Evolutionary conservation across 2,888 invertebrate genomes (phyloP).

Genomic region (Drosophila differens): DNA sequence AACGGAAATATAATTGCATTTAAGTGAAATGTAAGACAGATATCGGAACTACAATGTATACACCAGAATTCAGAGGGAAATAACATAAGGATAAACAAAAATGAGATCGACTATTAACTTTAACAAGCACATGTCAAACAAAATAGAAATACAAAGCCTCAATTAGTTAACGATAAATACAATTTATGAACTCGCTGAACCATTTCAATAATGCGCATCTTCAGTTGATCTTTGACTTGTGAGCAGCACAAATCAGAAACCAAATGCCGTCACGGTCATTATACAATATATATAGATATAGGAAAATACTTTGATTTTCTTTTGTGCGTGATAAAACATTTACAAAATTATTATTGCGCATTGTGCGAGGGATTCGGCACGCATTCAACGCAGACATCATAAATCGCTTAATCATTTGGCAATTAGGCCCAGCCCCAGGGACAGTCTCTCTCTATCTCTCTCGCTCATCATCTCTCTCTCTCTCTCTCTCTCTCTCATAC

Average conservation of each 20-base stretch:
- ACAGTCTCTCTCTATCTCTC: conserved; percentile 14
- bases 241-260: conserved; percentile 25
- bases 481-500: conserved; percentile 13
- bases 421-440: conserved; percentile 82
- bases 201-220: conserved; percentile 30
- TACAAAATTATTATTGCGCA: conserved; percentile 72
- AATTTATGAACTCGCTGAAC: conserved; percentile 7
- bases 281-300: conserved; percentile 13
- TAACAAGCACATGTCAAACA: background rate
- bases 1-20: conserved; percentile 52
- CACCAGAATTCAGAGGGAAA: background rate
- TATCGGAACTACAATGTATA: background rate
- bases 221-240: conserved; percentile 55
- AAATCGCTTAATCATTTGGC: conserved; percentile 86
- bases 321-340: conserved; percentile 74
- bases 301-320: conserved; percentile 25
- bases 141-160: background rate
- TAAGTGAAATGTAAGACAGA: conserved; percentile 35
- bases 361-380: conserved; percentile 68
- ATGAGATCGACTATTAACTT: background rate
- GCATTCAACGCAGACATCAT: conserved; percentile 82
- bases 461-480: background rate
- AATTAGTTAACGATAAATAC: conserved; percentile 8
- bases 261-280: conserved; percentile 48
- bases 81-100: background rate